Conservation (phyloP, 2,113 vertebrate species). For the Oncorhynchus gorbuscha region DNA sequence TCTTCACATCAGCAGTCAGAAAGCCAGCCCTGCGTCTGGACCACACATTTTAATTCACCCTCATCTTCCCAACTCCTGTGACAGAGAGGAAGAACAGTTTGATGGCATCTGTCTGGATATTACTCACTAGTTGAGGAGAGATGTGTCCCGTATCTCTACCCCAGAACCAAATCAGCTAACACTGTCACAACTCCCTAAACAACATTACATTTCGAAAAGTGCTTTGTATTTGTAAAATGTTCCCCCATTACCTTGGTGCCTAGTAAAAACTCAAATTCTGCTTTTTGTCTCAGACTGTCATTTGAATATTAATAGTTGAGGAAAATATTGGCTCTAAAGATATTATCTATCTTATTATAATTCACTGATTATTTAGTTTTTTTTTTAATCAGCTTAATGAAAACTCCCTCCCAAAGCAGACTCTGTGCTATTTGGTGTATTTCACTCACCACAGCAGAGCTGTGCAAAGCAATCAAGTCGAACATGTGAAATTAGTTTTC, state of each 20-base stretch:
- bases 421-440: not conserved
- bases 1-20: too few relatives aligned
- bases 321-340: conserved; percentile 7
- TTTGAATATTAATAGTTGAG: conserved; percentile 5
- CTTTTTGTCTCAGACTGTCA: not conserved
- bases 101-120: not conserved
- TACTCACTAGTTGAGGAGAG: not conserved
- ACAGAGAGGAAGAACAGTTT: too few relatives aligned
- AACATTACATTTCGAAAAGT: not conserved
- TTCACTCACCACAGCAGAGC: not conserved
- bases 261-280: not conserved
- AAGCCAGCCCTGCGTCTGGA: too few relatives aligned
- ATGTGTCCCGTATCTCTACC: not conserved
- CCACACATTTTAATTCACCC: too few relatives aligned
- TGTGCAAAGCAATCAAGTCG: not conserved
- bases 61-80: too few relatives aligned
- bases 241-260: not conserved
- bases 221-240: not conserved
- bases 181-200: too few relatives aligned
- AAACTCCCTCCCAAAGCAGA: not conserved
- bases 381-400: not conserved
- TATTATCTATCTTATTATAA: not conserved
- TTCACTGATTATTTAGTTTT: not conserved
- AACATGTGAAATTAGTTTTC: conserved; percentile 19
- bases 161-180: too few relatives aligned